Evolutionary conservation across 2,797 vertebrate genomes (phyloP), one percentile per base, ranked within the genome.

Genomic region (Allobates femoralis): DNA sequence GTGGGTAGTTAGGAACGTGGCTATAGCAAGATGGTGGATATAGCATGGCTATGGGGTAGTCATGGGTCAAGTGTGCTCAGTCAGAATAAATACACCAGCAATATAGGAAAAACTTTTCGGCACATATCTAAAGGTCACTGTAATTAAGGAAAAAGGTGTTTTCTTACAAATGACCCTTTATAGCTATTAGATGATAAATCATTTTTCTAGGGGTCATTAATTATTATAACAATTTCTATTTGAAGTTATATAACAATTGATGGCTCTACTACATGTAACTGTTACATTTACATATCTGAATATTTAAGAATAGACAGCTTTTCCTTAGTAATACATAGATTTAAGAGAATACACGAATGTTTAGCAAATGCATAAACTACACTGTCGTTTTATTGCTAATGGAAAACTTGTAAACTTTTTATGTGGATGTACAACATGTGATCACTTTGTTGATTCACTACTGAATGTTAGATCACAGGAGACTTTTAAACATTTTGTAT

Each of bases 401-500:
- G 46, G 23, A 56, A 71, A 56, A 58, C 46, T 41, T 56, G 64
- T 37, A 82, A 73, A 83, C 28, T 2, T 11, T 41, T 73, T 60
- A 83, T 83, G 71, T 56, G 3, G 14, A n/a, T 46, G 23, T 69
- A 12, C 32, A 55, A 60, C 71, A 46, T 56, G 23, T 58, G 30
- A 73, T 83, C n/a, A 37, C 37, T 55, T 71, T 23, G 69, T 83
- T 83, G 26, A 37, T 73, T 74, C 32, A 73, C 8, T 56, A 73
- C n/a, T 73, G 34, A 73, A 55, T 83, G 16, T 14, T 67, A 73
- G 66, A 37, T 41, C 67, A 62, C 18, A 58, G 46, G 80, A 73
- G 67, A 73, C 32, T 83, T 73, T 32, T 82, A 82, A 82, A 56
- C 51, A 56, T 4, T 55, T 56, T 83, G 66, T 30, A 71, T 53